Conservation (phyloP, 2,797 vertebrate species). For the Tragopan temminckii region DNA sequence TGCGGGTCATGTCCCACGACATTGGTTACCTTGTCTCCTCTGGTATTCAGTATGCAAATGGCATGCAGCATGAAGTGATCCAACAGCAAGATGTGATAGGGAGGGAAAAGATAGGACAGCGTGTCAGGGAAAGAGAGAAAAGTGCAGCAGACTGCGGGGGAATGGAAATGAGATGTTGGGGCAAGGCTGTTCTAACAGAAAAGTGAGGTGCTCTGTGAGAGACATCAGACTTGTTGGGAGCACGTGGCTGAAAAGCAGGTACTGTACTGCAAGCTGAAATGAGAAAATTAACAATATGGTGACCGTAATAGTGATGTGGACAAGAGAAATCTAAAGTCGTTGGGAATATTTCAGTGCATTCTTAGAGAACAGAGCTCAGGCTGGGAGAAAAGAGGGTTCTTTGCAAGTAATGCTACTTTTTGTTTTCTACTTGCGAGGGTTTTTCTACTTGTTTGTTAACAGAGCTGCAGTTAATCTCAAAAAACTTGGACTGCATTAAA, state of each 20-base stretch:
- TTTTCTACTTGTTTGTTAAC: not conserved
- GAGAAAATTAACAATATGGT: not conserved
- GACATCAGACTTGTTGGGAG: not conserved
- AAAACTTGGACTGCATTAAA: not conserved
- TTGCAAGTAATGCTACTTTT: not conserved
- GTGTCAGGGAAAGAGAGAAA: not conserved
- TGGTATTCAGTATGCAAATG: slow-evolving; percentile 75
- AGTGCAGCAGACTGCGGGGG: not conserved
- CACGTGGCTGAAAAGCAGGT: accelerated
- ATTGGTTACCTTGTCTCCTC: slow-evolving; percentile 62
- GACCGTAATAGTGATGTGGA: accelerated
- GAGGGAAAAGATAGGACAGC: slow-evolving; percentile 21
- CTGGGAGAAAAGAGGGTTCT: not conserved
- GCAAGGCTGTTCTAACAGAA: not conserved
- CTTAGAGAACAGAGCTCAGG: not conserved
- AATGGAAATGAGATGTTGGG: not conserved
- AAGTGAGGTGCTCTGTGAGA: not conserved
- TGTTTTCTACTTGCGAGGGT: not conserved
- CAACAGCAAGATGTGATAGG: slow-evolving; percentile 25
- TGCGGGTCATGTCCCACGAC: slow-evolving; percentile 69
- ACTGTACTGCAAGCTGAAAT: not conserved
- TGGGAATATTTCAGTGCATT: not conserved
- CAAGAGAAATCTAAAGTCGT: not conserved
- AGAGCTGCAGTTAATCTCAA: not conserved
- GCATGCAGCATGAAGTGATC: slow-evolving; percentile 58